phyloP scores from a whole-genome alignment of 92 coral and sea anemone genomes.

The Zoanthus sansibaricus region DNA sequence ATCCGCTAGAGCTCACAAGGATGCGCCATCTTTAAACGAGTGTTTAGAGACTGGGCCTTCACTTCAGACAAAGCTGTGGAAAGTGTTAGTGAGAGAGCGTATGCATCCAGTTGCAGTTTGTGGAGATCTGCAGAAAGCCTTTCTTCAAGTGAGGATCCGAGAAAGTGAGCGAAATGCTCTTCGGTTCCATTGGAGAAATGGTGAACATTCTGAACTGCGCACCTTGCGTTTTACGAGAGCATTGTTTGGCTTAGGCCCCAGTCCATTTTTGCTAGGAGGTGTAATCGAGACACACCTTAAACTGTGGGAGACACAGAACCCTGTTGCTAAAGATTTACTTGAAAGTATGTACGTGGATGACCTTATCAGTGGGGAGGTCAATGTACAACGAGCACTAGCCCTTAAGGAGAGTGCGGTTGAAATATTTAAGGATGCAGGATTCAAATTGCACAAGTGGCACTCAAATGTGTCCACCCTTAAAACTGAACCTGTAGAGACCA shows the following conservation, averaged over 20 bases:
- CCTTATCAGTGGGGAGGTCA: constrained; percentile 39
- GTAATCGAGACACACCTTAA: constrained; percentile 24
- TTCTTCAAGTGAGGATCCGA: constrained; percentile 17
- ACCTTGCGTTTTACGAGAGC: constrained; percentile 16
- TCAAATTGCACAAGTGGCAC: constrained; percentile 46
- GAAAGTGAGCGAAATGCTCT: constrained; percentile 1
- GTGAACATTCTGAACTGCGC: background rate
- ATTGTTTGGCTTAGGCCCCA: background rate
- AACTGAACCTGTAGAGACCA: constrained; percentile 19
- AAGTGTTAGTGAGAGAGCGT: background rate
- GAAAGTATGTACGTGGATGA: constrained; percentile 19
- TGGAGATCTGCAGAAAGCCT: constrained; percentile 18
- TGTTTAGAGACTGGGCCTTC: constrained; percentile 12
- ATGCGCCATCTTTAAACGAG: constrained; percentile 25
- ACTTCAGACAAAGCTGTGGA: constrained; percentile 24
- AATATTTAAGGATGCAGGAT: constrained; percentile 46
- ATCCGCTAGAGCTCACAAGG: constrained; percentile 20
- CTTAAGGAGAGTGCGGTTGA: constrained; percentile 34
- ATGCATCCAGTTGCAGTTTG: background rate
- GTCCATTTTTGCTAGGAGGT: constrained; percentile 20
- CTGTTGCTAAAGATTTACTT: constrained; percentile 22
- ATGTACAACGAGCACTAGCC: background rate
- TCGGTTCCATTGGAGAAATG: constrained; percentile 16
- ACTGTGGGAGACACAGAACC: constrained; percentile 15
- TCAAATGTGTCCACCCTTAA: constrained; percentile 26